These are phyloP conservation scores for Gymnopithys bicolor DNA, from an alignment of 2,797 vertebrate genomes.

Conservation along the genomic window DNA sequence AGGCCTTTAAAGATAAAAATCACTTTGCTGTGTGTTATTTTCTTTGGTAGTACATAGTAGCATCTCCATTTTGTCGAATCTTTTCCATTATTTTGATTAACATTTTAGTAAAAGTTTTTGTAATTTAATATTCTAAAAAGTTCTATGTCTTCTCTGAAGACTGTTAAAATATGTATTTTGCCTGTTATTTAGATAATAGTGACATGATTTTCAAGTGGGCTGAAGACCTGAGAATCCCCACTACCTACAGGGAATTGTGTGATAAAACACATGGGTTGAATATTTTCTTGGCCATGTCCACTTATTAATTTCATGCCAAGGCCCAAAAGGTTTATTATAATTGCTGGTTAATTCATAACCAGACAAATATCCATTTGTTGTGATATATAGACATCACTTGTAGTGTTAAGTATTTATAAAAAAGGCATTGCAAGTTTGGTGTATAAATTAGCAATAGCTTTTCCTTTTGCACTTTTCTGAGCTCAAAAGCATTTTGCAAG, in stretches of 20 bases:
- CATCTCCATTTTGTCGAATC: background rate
- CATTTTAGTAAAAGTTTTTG: background rate
- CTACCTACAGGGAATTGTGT: background rate
- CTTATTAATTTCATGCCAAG: background rate
- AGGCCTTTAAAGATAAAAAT: conserved; percentile 29
- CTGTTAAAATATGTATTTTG: background rate
- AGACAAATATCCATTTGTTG: background rate
- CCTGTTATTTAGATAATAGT: background rate
- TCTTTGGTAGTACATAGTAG: background rate
- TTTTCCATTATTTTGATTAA: background rate
- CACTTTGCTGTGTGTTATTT: background rate
- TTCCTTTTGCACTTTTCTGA: background rate
- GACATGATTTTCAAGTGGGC: background rate
- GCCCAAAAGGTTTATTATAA: background rate
- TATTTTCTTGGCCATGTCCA: background rate
- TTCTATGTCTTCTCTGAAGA: background rate
- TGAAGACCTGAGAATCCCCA: background rate
- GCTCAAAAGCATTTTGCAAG: background rate
- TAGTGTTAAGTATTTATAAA: background rate
- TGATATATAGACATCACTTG: background rate
- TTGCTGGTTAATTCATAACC: background rate
- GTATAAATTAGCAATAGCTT: background rate
- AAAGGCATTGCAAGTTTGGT: background rate
- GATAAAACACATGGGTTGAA: background rate
- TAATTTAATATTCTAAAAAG: background rate